phyloP scores from a whole-genome alignment of 2,797 vertebrate genomes.

The Picus viridis region DNA sequence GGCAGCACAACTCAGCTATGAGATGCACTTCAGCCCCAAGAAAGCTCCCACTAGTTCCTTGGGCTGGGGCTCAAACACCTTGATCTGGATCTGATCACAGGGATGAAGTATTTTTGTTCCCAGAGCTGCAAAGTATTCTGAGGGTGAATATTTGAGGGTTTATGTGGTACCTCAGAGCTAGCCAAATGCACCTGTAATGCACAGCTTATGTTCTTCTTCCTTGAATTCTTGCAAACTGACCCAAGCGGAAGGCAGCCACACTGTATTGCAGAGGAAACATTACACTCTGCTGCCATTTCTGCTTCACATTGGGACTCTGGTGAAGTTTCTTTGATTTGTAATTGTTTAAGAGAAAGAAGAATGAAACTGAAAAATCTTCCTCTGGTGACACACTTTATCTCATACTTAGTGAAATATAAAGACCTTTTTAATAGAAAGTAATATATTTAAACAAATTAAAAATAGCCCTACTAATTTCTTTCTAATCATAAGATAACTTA shows the following conservation, averaged over 20 bases:
- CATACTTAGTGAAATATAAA: conserved; percentile 46
- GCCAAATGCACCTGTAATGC: neutral
- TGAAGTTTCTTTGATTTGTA: neutral
- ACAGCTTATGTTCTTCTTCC: fast-evolving
- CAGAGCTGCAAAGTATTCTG: neutral
- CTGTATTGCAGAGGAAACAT: neutral
- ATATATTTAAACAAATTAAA: conserved; percentile 71
- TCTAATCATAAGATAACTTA: conserved; percentile 68
- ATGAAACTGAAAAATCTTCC: conserved; percentile 39
- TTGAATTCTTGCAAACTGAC: neutral
- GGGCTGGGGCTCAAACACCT: neutral
- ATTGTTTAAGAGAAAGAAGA: conserved; percentile 14
- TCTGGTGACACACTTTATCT: conserved; percentile 60
- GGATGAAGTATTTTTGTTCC: neutral
- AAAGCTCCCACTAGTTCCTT: neutral
- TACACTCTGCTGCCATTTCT: neutral
- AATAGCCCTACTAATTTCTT: conserved; percentile 71
- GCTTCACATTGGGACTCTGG: neutral
- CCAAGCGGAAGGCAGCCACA: fast-evolving
- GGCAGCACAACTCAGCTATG: neutral
- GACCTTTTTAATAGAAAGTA: conserved; percentile 62
- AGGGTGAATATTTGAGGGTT: neutral
- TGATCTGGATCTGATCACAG: neutral
- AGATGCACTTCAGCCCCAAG: neutral
- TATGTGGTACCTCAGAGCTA: neutral